These are phyloP conservation scores for Gallinago media DNA, from an alignment of 2,113 vertebrate species.

Conservation along the genomic window DNA sequence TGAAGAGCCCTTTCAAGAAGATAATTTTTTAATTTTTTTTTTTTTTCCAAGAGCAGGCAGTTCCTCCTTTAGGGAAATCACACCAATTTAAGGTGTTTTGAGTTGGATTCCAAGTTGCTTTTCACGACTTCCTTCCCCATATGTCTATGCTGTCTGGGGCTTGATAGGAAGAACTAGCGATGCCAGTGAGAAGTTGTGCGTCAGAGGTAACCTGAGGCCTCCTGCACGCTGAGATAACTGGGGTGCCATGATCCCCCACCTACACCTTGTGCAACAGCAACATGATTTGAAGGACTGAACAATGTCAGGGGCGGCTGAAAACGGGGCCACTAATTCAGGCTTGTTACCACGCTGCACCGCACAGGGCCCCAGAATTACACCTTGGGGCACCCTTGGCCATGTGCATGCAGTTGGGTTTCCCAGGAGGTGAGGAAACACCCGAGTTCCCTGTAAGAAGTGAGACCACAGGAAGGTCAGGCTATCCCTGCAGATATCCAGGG, in stretches of 20 bases:
- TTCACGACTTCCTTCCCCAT: constrained; percentile 51
- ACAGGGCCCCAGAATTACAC: background rate
- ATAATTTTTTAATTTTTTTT: background rate
- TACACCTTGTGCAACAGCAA: background rate
- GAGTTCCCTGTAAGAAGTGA: background rate
- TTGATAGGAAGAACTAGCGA: constrained; percentile 38
- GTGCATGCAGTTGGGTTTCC: background rate
- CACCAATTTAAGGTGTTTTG: constrained; percentile 54
- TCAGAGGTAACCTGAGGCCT: constrained; percentile 58
- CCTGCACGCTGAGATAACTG: background rate
- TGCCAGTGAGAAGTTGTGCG: background rate
- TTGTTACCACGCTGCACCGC: background rate
- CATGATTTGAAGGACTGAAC: background rate
- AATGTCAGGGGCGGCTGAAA: background rate
- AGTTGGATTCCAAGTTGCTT: constrained; percentile 27
- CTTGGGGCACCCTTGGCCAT: background rate
- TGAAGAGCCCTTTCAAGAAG: background rate
- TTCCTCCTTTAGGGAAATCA: constrained; percentile 41
- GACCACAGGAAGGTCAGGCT: background rate
- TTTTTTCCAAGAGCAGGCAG: constrained; percentile 2
- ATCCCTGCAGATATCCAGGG: background rate
- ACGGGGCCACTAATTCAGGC: background rate
- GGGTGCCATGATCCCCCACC: constrained; percentile 48
- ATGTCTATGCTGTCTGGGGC: constrained; percentile 1
- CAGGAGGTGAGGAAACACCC: background rate